A percentile compares a stretch with the other conserved stretches of the same genome.
These are phyloP conservation scores for Clarias fuscus DNA, from an alignment of 2,797 vertebrate genomes.

Conservation along the genomic window DNA sequence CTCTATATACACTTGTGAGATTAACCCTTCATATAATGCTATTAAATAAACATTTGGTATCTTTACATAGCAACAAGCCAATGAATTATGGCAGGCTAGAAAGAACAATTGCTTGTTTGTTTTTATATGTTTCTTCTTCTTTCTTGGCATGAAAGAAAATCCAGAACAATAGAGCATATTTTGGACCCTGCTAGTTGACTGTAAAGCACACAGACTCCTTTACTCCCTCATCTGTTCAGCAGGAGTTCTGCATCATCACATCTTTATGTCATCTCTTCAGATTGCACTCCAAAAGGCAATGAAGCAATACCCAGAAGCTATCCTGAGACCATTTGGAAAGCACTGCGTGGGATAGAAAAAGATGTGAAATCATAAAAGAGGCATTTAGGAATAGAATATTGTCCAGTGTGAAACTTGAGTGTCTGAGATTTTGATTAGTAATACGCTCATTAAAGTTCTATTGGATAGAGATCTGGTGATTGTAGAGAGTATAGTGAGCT, in stretches of 20 bases:
- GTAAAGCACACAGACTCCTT: conserved; percentile 40
- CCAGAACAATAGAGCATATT: conserved; percentile 17
- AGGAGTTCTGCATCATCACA: conserved; percentile 46
- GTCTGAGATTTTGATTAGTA: neutral
- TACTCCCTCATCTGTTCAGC: conserved; percentile 54
- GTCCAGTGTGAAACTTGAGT: neutral
- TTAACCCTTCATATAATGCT: conserved; percentile 23
- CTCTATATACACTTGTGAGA: conserved; percentile 9
- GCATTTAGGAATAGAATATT: neutral
- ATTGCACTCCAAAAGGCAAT: conserved; percentile 13
- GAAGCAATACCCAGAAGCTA: neutral
- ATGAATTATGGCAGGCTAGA: neutral
- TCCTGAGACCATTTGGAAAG: conserved; percentile 17
- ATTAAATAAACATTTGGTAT: conserved; percentile 9
- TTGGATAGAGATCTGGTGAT: no score
- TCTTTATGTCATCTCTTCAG: conserved; percentile 1
- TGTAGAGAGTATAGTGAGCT: no score
- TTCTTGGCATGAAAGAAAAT: conserved; percentile 6
- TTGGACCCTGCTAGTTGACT: conserved; percentile 28
- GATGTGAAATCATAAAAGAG: neutral
- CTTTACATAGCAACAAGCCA: neutral
- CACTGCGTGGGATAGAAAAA: conserved; percentile 14
- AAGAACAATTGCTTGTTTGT: conserved; percentile 12
- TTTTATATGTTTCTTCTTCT: conserved; percentile 9
- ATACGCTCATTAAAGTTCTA: neutral